Conservation (phyloP, 2,113 vertebrate genomes). For the Amphiprion percula region DNA sequence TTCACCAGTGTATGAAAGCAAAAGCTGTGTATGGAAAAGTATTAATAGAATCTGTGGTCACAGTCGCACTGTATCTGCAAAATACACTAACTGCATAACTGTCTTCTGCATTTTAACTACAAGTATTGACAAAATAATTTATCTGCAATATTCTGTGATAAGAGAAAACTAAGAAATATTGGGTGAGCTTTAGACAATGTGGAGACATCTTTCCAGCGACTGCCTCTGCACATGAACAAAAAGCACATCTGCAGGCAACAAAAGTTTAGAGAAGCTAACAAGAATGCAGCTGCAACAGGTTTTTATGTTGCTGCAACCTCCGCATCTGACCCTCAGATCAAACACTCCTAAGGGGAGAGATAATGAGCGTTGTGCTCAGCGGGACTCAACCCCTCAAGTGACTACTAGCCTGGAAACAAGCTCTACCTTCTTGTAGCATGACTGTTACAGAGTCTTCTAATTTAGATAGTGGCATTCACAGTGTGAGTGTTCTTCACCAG, state of each 20-base stretch:
- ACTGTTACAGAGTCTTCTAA: background rate
- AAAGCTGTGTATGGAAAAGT: background rate
- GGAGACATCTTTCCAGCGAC: background rate
- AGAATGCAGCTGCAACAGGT: constrained; percentile 22
- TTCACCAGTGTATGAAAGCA: background rate
- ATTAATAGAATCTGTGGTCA: background rate
- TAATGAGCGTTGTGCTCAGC: constrained; percentile 60
- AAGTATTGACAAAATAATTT: background rate
- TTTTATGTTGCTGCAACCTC: constrained; percentile 42
- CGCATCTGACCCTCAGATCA: constrained; percentile 46
- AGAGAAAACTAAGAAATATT: too few relatives aligned
- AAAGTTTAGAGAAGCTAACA: background rate
- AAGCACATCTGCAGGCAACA: background rate
- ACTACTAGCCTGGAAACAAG: constrained; percentile 35
- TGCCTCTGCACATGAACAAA: background rate
- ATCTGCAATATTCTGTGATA: too few relatives aligned
- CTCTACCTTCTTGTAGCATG: constrained; percentile 7
- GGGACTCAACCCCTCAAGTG: constrained; percentile 28
- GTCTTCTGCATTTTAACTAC: background rate
- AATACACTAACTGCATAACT: background rate
- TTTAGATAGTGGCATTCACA: constrained; percentile 23
- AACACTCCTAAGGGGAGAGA: constrained; percentile 38
- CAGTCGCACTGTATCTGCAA: background rate
- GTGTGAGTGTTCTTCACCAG: constrained; percentile 7
- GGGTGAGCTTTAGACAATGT: background rate